phyloP scores from a whole-genome alignment of 2,888 invertebrate species.

The Catocala sponsa region DNA sequence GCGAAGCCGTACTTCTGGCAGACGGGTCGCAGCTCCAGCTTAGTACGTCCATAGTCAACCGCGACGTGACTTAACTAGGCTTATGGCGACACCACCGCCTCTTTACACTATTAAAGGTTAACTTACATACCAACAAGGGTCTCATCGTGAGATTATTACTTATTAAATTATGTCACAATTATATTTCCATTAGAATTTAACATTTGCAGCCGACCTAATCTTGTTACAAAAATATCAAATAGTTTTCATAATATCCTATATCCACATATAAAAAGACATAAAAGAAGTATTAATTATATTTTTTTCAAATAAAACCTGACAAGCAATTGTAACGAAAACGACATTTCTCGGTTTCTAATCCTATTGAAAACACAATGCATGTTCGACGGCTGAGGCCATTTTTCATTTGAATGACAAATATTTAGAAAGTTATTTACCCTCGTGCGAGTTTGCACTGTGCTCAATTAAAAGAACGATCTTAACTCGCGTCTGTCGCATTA shows the following conservation, averaged over 20 bases:
- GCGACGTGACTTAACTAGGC: conserved; percentile 67
- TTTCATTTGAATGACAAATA: conserved; percentile 86
- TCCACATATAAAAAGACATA: conserved; percentile 57
- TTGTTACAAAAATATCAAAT: no score
- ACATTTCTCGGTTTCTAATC: conserved; percentile 84
- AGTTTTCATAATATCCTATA: background rate
- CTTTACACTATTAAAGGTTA: conserved; percentile 68
- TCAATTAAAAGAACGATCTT: conserved; percentile 78
- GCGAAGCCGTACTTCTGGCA: conserved; percentile 75
- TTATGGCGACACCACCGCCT: conserved; percentile 61
- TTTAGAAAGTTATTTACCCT: conserved; percentile 86
- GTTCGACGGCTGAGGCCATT: conserved; percentile 75
- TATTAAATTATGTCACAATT: no score
- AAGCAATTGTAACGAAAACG: conserved; percentile 66
- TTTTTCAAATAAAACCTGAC: conserved; percentile 66
- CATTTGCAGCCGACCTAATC: no score
- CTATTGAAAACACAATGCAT: conserved; percentile 79
- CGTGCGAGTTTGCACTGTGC: conserved; percentile 72
- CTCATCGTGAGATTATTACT: background rate
- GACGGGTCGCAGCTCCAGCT: conserved; percentile 71
- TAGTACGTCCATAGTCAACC: conserved; percentile 67
- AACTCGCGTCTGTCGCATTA: conserved; percentile 70
- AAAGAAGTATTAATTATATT: conserved; percentile 72
- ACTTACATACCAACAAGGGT: conserved; percentile 39
- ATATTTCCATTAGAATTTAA: no score